Base-by-base conservation (phyloP, 2,113 vertebrate species). In the Marmota flaviventris region DNA sequence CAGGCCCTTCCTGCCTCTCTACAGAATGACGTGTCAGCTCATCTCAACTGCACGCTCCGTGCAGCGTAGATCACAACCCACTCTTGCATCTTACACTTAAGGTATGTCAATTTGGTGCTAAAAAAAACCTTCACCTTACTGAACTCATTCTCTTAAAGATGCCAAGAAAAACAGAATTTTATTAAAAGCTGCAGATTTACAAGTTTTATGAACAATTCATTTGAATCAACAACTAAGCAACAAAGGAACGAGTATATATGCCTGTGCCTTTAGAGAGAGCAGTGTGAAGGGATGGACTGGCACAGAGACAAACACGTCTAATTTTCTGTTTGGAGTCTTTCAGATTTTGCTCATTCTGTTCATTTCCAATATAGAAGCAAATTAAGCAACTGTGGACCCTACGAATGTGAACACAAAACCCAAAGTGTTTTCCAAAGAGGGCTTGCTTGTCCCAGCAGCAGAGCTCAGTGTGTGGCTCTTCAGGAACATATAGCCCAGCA, bases 31-130 rank as follows among this genome's bases (percentile, higher is more conserved):
- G 4, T 0, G 6, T 48, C 32, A 10, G 72, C n/a, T 42, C 72
- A 25, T 14, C 1, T 56, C 4, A 1, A 63, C 11, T 1, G 42
- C 2, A 45, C 0, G 0, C 7, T 0, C 37, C 13, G 11, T 0
- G 0, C 0, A 22, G 42, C 48, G n/a, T 11, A 37, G 61, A 27
- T 29, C 13, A 9, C 25, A 70, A 25, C 27, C 65, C n/a, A 13
- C n/a, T 39, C n/a, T 8, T 14, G 58, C 7, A 34, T 79, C 77
- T 94, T 32, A 91, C 0, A 16, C n/a, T 69, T 53, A 34, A 37
- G 48, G 42, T 24, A 0, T 39, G 73, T 25, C 53, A 48, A 6
- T 14, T 27, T 37, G 45, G 34, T 34, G 45, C 85, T 77, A 37
- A 86, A 51, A n/a, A 32, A 32, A 63, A 2, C 5, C 37, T 32